These are phyloP conservation scores for Pseudobourletiella spinata DNA, from an alignment of 1,140 invertebrate species.

Conservation along the genomic window DNA sequence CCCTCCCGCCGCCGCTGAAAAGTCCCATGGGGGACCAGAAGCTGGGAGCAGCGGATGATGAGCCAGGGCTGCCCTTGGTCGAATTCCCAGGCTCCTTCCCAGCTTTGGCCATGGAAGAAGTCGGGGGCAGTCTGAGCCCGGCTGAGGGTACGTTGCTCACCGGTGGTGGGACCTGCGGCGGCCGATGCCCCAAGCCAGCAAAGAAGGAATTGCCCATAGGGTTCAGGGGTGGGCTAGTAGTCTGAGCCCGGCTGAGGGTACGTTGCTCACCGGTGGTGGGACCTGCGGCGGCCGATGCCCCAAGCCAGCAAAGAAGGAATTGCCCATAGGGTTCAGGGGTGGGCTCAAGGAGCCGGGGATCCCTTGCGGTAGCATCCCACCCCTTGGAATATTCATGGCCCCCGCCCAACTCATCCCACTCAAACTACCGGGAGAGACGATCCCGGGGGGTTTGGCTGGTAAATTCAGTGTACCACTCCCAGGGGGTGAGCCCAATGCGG, in stretches of 20 bases:
- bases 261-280: neutral
- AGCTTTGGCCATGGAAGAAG: too few species aligned
- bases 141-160: too few species aligned
- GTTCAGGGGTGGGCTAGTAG: constrained; percentile 6
- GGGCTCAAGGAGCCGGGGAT: constrained; percentile 19
- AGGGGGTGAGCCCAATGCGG: too few species aligned
- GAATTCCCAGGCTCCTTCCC: too few species aligned
- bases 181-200: neutral
- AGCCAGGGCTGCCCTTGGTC: too few species aligned
- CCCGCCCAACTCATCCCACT: neutral
- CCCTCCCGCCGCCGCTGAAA: too few species aligned
- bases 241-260: neutral
- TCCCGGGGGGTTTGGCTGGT: too few species aligned
- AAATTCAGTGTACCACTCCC: too few species aligned
- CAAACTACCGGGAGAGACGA: neutral
- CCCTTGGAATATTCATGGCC: too few species aligned
- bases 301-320: neutral
- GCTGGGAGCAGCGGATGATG: neutral
- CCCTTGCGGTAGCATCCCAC: constrained; percentile 6
- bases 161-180: neutral
- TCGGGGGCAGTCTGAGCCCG: too few species aligned
- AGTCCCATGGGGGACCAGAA: neutral
- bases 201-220: neutral
- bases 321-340: constrained; percentile 6
- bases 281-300: neutral